A percentile compares a stretch with the other conserved stretches of the same genome.
Evolutionary conservation across 2,113 vertebrate species (phyloP).

Genomic region (Podarcis cretensis): DNA sequence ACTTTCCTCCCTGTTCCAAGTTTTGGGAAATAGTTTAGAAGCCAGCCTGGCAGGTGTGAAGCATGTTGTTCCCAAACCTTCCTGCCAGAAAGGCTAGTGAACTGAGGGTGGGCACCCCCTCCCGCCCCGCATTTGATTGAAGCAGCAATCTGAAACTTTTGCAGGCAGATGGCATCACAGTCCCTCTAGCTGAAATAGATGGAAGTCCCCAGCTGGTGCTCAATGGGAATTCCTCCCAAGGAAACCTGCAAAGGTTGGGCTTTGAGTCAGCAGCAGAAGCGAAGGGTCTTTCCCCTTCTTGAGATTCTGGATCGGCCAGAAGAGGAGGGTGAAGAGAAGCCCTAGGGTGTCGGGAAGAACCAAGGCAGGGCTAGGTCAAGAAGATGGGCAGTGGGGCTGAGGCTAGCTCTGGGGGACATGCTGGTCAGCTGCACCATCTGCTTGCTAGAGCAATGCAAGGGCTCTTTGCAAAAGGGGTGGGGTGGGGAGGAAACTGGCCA

Average conservation of each 20-base stretch:
- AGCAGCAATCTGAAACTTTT: neutral
- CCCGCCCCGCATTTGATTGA: no score
- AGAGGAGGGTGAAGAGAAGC: no score
- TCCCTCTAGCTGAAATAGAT: neutral
- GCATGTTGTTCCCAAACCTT: neutral
- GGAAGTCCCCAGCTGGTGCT: neutral
- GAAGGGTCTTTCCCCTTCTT: no score
- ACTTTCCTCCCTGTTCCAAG: no score
- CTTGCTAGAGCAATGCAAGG: neutral
- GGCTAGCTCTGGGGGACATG: no score
- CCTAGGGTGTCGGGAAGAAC: neutral
- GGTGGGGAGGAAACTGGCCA: neutral
- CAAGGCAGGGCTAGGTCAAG: no score
- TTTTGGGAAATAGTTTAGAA: neutral
- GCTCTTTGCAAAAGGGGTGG: neutral
- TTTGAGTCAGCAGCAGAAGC: neutral
- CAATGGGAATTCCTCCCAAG: neutral
- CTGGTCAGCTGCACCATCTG: neutral
- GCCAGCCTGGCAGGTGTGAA: neutral
- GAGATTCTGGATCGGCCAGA: no score
- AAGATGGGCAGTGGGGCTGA: no score
- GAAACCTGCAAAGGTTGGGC: neutral
- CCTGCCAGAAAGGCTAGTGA: no score
- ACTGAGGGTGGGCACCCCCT: neutral
- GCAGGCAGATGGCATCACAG: neutral